phyloP scores from a whole-genome alignment of 2,888 invertebrate species.

The Heliconius ismenius region DNA sequence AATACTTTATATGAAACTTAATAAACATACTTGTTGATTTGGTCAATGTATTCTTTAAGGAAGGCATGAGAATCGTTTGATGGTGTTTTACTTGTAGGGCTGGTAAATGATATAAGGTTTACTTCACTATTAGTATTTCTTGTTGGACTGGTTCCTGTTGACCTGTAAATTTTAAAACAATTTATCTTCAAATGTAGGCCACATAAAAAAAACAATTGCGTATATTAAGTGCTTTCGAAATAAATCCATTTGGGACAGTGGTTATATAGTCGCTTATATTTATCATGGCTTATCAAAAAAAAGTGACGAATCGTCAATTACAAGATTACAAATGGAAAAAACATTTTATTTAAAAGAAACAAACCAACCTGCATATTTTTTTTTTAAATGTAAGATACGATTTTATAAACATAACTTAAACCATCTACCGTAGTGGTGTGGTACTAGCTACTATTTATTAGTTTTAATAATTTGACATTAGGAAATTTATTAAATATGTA shows the following conservation, averaged over 20 bases:
- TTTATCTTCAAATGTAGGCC: neutral
- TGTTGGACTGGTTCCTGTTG: constrained; percentile 73
- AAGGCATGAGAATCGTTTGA: constrained; percentile 76
- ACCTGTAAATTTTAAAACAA: constrained; percentile 51
- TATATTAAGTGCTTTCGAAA: neutral
- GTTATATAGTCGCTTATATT: constrained; percentile 2
- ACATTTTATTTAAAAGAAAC: neutral
- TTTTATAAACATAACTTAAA: neutral
- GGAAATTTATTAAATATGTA: neutral
- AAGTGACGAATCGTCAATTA: constrained; percentile 15
- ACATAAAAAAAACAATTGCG: neutral
- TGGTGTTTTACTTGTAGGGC: constrained; percentile 81
- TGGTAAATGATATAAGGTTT: constrained; percentile 86
- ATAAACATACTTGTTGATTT: constrained; percentile 73
- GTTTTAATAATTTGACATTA: neutral
- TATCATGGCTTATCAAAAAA: constrained; percentile 31
- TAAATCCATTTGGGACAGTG: neutral
- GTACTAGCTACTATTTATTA: neutral
- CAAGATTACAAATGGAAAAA: constrained; percentile 5
- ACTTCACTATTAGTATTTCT: constrained; percentile 70
- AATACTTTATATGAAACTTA: constrained; percentile 50
- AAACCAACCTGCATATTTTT: neutral
- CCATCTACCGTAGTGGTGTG: too few species aligned
- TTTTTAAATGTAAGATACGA: too few species aligned
- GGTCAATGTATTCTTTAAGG: constrained; percentile 83